Conservation (phyloP, 2,888 invertebrate genomes). For the Actias luna region DNA sequence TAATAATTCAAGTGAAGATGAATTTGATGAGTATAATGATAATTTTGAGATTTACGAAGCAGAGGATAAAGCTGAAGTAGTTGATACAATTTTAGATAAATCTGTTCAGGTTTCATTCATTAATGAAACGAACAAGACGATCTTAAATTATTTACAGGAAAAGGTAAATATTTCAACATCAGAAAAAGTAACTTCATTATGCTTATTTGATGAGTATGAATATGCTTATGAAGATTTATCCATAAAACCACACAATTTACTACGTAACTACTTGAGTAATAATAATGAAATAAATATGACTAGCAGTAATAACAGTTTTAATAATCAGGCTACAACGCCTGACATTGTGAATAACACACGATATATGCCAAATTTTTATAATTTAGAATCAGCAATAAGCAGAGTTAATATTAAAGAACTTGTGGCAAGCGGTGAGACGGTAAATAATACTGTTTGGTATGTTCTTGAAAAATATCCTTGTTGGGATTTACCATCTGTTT, state of each 20-base stretch:
- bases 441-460: conserved; percentile 50
- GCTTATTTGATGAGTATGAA: conserved; percentile 41
- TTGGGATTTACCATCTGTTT: conserved; percentile 65
- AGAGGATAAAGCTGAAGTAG: not conserved
- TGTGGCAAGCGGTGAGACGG: conserved; percentile 4
- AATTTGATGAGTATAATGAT: not conserved
- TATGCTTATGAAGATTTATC: conserved; percentile 36
- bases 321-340: conserved; percentile 21
- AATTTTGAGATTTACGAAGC: not conserved
- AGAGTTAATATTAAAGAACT: conserved; percentile 25
- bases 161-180: not conserved
- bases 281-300: conserved; percentile 8
- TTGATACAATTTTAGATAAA: not conserved
- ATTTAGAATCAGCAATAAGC: conserved; percentile 51
- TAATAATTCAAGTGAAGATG: not conserved
- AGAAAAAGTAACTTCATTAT: conserved; percentile 15
- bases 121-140: conserved; percentile 1
- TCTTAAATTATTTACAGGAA: not conserved
- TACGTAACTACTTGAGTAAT: conserved; percentile 2
- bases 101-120: not conserved
- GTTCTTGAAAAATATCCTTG: conserved; percentile 63
- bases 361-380: conserved; percentile 49
- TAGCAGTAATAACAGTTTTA: not conserved
- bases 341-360: conserved; percentile 27
- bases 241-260: not conserved